phyloP scores from a whole-genome alignment of 53 echinoderm and acorn worm species.

The Crossaster papposus region DNA sequence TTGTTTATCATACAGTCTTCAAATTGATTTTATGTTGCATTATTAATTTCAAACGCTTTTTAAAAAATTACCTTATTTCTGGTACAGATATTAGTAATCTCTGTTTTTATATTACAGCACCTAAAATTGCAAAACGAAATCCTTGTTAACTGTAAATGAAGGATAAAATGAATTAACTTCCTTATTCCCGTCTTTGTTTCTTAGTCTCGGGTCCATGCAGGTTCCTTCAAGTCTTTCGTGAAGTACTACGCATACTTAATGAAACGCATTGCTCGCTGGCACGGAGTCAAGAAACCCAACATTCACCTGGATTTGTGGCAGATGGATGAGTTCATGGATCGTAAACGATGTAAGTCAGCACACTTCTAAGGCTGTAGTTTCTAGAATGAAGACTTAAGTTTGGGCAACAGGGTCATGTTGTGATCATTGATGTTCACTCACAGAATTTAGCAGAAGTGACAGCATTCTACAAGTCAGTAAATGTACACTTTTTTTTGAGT shows the following conservation, averaged over 20 bases:
- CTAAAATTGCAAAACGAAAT: too few species aligned
- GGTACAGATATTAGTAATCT: too few species aligned
- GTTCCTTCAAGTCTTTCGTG: constrained; percentile 82
- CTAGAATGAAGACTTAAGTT: not conserved
- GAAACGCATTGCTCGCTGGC: constrained; percentile 88
- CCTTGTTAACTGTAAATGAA: not conserved
- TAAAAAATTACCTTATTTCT: too few species aligned
- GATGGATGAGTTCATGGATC: constrained; percentile 96
- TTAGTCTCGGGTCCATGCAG: constrained; percentile 86
- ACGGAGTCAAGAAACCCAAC: constrained; percentile 81
- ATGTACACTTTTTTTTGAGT: too few species aligned
- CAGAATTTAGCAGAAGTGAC: too few species aligned
- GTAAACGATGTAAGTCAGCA: constrained; percentile 84
- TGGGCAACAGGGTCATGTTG: too few species aligned
- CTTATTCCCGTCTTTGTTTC: not conserved
- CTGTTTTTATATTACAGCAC: too few species aligned
- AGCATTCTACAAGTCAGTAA: too few species aligned
- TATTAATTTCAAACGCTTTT: too few species aligned
- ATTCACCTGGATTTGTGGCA: constrained; percentile 89
- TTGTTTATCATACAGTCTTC: not conserved
- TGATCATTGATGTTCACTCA: too few species aligned
- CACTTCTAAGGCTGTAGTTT: not conserved
- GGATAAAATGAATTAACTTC: not conserved
- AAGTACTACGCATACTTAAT: constrained; percentile 83
- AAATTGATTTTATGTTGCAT: too few species aligned